These are phyloP conservation scores for Dryomyza anilis DNA, from an alignment of 2,888 invertebrate species.

Conservation along the genomic window DNA sequence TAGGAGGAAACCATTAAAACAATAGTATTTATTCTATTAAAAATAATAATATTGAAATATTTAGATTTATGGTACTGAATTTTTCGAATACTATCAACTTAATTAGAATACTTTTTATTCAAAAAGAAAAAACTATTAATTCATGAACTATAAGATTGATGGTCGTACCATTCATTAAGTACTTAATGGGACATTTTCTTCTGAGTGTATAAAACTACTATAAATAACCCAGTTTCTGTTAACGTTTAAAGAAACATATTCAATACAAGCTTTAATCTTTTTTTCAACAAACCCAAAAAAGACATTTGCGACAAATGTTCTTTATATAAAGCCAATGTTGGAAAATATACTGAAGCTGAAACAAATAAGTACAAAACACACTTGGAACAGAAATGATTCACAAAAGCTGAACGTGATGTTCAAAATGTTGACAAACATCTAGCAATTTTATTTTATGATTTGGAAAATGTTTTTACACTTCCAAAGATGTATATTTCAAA, in stretches of 20 bases:
- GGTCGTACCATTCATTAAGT: no score
- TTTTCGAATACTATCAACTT: no score
- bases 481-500: constrained; percentile 4
- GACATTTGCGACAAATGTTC: constrained; percentile 7
- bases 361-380: not conserved
- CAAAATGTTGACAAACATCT: constrained; percentile 3
- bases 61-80: no score
- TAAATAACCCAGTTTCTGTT: not conserved
- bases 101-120: no score
- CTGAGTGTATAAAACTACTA: no score
- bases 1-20: no score
- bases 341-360: not conserved
- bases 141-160: no score
- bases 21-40: no score
- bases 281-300: not conserved
- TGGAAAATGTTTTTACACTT: constrained; percentile 19
- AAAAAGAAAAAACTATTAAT: no score
- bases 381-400: constrained; percentile 1
- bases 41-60: no score
- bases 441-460: constrained; percentile 18
- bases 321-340: not conserved
- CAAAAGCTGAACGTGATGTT: constrained; percentile 11
- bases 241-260: not conserved
- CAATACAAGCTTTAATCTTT: not conserved
- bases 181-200: no score